Evolutionary conservation across 1,140 invertebrate genomes (phyloP).

Genomic region (Achatina immaculata): DNA sequence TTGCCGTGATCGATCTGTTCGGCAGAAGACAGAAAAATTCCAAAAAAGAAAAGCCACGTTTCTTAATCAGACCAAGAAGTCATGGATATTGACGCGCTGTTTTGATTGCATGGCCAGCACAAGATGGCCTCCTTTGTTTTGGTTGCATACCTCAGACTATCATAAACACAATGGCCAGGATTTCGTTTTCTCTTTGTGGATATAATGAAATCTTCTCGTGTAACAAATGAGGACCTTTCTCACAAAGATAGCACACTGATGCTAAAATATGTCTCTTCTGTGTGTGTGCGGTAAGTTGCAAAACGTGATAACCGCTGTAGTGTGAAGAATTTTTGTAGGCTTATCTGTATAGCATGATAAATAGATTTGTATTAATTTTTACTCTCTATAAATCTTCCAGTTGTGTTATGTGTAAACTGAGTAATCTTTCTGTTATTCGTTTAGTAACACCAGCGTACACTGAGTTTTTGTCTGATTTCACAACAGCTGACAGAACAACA

Average conservation of each 20-base stretch:
- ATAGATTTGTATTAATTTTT: too few species aligned
- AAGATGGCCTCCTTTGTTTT: constrained; percentile 40
- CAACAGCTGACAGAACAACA: too few species aligned
- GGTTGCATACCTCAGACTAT: constrained; percentile 19
- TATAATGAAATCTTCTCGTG: constrained; percentile 26
- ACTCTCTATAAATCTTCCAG: too few species aligned
- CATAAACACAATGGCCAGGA: constrained; percentile 22
- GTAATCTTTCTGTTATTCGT: too few species aligned
- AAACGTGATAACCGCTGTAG: too few species aligned
- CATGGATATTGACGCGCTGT: constrained; percentile 46
- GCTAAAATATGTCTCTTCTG: constrained; percentile 44
- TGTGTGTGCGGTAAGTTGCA: constrained; percentile 46
- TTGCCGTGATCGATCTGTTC: constrained; percentile 20
- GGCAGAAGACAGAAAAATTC: constrained; percentile 31
- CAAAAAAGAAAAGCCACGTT: not conserved
- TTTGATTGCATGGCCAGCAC: constrained; percentile 35
- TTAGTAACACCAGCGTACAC: too few species aligned
- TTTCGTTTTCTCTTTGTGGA: constrained; percentile 26
- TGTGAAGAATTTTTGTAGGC: too few species aligned
- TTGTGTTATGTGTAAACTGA: too few species aligned
- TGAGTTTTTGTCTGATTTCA: too few species aligned
- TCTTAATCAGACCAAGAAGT: constrained; percentile 34
- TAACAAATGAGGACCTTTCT: constrained; percentile 16
- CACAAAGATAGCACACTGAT: constrained; percentile 13
- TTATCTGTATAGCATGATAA: too few species aligned